Evolutionary conservation across 2,113 vertebrate species (phyloP).

Genomic region (Athene cunicularia): DNA sequence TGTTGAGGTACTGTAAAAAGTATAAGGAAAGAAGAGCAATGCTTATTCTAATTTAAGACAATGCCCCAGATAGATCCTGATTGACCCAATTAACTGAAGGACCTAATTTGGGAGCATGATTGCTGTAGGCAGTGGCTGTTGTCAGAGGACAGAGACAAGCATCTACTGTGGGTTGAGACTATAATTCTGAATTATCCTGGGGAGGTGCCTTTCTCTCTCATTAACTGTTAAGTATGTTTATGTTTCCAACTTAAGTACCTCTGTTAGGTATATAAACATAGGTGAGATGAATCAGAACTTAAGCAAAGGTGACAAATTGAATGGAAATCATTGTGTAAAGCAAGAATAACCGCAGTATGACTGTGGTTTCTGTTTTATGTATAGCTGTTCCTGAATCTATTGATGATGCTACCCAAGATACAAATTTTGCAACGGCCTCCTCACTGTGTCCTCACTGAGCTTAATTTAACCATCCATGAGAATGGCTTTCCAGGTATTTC

Average conservation of each 20-base stretch:
- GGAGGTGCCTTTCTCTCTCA: background rate
- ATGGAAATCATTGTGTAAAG: background rate
- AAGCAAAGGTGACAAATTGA: background rate
- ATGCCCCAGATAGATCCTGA: background rate
- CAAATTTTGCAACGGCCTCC: background rate
- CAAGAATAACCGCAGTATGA: background rate
- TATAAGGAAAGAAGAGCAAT: background rate
- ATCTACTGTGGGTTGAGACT: background rate
- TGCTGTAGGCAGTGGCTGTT: background rate
- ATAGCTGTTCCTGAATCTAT: background rate
- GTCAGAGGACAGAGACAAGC: background rate
- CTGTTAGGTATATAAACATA: background rate
- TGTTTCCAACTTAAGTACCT: background rate
- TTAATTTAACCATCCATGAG: background rate
- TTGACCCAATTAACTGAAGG: slow-evolving; percentile 45
- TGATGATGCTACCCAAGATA: background rate
- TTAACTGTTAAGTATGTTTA: background rate
- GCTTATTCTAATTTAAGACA: slow-evolving; percentile 20
- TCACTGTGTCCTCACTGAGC: background rate
- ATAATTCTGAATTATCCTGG: background rate
- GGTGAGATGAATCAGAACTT: background rate
- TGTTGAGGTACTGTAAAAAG: background rate
- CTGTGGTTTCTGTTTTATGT: background rate
- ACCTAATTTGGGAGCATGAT: background rate
- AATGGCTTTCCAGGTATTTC: background rate